Percentiles rank a stretch among this genome's conserved stretches.
These are phyloP conservation scores for Salticus scenicus DNA, from an alignment of 2,888 invertebrate genomes.

Conservation along the genomic window DNA sequence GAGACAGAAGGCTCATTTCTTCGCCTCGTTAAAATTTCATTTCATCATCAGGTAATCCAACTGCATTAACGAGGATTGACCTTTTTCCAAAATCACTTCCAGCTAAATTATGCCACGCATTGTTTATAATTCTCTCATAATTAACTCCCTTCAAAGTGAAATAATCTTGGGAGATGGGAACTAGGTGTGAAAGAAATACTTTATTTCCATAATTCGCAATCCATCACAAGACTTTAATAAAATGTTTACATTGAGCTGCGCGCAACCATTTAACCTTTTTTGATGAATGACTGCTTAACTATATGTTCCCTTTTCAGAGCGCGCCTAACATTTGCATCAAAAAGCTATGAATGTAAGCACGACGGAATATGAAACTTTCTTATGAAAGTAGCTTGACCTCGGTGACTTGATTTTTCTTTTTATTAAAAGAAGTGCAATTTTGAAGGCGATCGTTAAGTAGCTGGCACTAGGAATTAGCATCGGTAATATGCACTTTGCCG, in stretches of 20 bases:
- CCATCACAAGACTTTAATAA: conserved; percentile 31
- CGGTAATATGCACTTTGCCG: conserved; percentile 37
- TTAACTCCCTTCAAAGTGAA: background rate
- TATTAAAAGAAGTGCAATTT: conserved; percentile 29
- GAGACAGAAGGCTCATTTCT: too few relatives aligned
- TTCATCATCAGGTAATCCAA: too few relatives aligned
- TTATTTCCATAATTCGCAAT: background rate
- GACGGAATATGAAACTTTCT: background rate
- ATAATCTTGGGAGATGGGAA: background rate
- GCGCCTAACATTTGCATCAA: conserved; percentile 34
- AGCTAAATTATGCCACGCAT: too few relatives aligned
- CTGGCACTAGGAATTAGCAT: conserved; percentile 53
- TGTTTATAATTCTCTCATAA: background rate
- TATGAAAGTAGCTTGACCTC: conserved; percentile 23
- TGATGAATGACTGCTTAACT: conserved; percentile 28
- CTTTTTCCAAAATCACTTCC: too few relatives aligned
- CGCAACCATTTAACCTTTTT: conserved; percentile 19
- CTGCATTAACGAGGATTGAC: too few relatives aligned
- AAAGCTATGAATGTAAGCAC: conserved; percentile 17
- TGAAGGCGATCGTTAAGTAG: conserved; percentile 26
- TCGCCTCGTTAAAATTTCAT: too few relatives aligned
- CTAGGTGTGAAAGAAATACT: conserved; percentile 4
- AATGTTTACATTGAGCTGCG: conserved; percentile 27
- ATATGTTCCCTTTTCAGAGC: conserved; percentile 20
- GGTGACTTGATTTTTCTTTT: conserved; percentile 20